A percentile compares a stretch with the other conserved stretches of the same genome.
Conservation (phyloP, 1,140 invertebrate species). For the Trichomalopsis sarcophagae region DNA sequence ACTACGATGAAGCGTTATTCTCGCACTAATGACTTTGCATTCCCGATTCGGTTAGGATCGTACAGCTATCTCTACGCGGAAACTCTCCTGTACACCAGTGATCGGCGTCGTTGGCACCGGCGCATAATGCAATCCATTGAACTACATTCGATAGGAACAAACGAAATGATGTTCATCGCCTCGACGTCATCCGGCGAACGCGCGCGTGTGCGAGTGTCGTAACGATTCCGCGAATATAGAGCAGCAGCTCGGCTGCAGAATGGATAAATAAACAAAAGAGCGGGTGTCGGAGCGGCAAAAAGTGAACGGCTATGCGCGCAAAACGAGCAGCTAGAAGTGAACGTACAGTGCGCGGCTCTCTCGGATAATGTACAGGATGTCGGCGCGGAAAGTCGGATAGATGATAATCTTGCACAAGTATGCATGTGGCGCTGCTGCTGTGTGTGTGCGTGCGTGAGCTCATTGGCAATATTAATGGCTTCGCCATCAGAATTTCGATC, state of each 20-base stretch:
- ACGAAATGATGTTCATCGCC: conserved; percentile 24
- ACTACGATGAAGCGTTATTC: too few relatives aligned
- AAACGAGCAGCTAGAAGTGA: conserved; percentile 32
- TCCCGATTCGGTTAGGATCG: too few relatives aligned
- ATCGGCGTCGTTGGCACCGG: too few relatives aligned
- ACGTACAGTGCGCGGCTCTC: neutral
- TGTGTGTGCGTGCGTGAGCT: neutral
- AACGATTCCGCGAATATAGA: conserved; percentile 37
- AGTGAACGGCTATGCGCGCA: conserved; percentile 34
- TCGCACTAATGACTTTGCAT: too few relatives aligned
- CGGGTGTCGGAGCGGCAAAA: conserved; percentile 10
- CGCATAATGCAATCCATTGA: neutral
- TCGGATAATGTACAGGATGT: conserved; percentile 29
- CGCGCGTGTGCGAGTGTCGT: neutral
- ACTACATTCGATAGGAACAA: conserved; percentile 2
- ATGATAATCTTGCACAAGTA: conserved; percentile 45
- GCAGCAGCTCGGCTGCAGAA: neutral
- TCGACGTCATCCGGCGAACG: neutral
- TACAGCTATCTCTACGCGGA: too few relatives aligned
- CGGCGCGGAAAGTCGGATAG: conserved; percentile 30
- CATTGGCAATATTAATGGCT: conserved; percentile 39
- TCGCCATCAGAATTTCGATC: conserved; percentile 3
- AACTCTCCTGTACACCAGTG: too few relatives aligned
- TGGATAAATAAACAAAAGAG: conserved; percentile 40
- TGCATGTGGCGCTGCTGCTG: neutral